Evolutionary conservation across 2,888 invertebrate species (phyloP), one percentile per base, ranked within the genome.

Genomic region (Clivina fossor): DNA sequence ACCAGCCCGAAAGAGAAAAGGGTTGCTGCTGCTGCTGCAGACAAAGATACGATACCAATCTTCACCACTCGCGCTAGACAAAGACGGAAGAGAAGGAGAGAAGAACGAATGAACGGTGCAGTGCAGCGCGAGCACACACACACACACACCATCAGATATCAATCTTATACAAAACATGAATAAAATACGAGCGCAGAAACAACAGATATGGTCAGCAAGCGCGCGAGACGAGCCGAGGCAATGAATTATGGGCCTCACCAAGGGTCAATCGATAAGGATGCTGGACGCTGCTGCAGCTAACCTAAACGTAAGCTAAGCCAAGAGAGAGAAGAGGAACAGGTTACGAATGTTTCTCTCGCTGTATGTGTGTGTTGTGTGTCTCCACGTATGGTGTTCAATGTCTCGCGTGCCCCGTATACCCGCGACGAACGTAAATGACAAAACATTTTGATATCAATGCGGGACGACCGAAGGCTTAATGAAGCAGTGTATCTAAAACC

Each of bases 101-200:
- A 33, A 33, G 32, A 44, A 16, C 32, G n/a, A n/a, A n/a, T n/a
- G 8, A 15, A 22, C 20, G 47, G 33, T 47, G 47, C 47, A 33
- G 33, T 47, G 20, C 53, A 35, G 37, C 35, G 22, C 35, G 43
- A 32, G 38, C 32, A 30, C 33, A 40, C 41, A 24, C 41, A 41
- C 22, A 41, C 41, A 40, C 50, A 41, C 50, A 50, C 50, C 50
- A 41, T 38, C 50, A 50, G 50, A 50, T 50, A 50, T 53, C 53
- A 49, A 49, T 49, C 49, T 48, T 26, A 28, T 28, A 53, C 53
- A 53, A 44, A 53, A 48, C 48, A 56, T 56, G 56, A 56, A 47
- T 48, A 56, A 56, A 47, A 56, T 56, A 48, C 56, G 48, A 41
- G 48, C 43, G 48, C 56, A 56, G 47, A 53, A 18, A 20, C 13